Percentiles rank a stretch among this genome's conserved stretches.
phyloP scores from a whole-genome alignment of 2,888 invertebrate species.

The Eristalis pertinax region DNA sequence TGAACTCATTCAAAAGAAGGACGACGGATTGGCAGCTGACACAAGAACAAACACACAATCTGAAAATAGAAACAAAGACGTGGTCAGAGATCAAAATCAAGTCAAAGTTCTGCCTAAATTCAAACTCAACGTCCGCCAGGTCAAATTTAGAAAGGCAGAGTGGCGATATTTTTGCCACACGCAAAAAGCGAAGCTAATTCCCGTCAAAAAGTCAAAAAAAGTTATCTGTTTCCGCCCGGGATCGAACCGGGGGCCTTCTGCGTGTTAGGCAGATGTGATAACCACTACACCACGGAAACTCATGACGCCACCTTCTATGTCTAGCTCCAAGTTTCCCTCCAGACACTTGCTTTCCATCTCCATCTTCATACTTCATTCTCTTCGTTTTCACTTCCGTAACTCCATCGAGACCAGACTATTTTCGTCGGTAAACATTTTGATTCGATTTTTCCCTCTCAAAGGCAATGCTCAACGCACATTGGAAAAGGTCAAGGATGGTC shows the following conservation, averaged over 20 bases:
- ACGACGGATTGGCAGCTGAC: no score
- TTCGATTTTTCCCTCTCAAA: neutral
- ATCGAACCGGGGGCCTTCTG: slow-evolving; percentile 83
- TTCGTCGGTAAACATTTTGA: neutral
- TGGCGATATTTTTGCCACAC: no score
- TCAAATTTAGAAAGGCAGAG: no score
- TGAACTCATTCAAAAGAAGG: no score
- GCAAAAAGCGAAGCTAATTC: no score
- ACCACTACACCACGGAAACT: slow-evolving; percentile 82
- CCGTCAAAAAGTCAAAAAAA: neutral
- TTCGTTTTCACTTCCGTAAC: neutral
- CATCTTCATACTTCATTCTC: neutral
- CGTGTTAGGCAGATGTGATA: slow-evolving; percentile 83
- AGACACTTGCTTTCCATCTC: neutral
- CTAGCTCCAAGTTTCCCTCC: neutral
- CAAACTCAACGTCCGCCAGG: no score
- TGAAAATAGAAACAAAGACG: no score
- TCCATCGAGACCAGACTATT: neutral
- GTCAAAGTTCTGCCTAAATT: neutral
- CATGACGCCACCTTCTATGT: neutral
- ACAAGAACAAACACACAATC: no score
- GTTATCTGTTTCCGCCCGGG: slow-evolving; percentile 80
- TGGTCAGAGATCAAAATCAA: neutral
- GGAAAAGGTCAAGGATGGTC: slow-evolving; percentile 17
- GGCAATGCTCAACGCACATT: neutral